A percentile compares a stretch with the other conserved stretches of the same genome.
Conservation (phyloP, 1,140 invertebrate species). For the Meloidogyne chitwoodi region DNA sequence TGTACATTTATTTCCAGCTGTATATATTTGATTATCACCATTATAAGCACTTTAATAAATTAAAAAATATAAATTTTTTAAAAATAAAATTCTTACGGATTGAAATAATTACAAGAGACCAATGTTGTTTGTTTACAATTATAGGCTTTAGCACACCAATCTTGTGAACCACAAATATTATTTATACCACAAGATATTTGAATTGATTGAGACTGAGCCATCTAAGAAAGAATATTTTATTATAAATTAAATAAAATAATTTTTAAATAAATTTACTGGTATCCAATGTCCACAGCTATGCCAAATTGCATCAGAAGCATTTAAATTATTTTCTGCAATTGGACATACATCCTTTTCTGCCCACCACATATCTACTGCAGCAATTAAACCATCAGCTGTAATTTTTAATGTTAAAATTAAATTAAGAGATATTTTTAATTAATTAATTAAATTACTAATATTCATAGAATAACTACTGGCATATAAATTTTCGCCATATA, state of each 20-base stretch:
- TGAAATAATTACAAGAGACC: neutral
- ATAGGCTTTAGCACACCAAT: neutral
- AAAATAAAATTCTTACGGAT: neutral
- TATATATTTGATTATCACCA: neutral
- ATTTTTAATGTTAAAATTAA: too few relatives aligned
- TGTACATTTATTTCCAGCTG: neutral
- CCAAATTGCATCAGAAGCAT: neutral
- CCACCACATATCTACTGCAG: neutral
- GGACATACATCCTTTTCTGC: neutral
- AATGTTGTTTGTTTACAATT: neutral
- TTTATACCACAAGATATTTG: neutral
- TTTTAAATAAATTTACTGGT: neutral
- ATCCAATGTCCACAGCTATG: neutral
- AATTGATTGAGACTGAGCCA: neutral
- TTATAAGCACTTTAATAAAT: neutral
- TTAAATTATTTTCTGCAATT: neutral
- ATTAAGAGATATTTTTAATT: neutral
- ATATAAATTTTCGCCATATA: neutral
- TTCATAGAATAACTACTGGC: neutral
- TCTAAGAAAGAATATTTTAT: neutral
- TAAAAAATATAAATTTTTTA: neutral
- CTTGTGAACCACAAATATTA: neutral
- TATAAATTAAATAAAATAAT: neutral
- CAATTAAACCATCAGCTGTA: neutral
- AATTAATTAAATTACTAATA: neutral